phyloP scores from a whole-genome alignment of 2,797 vertebrate species.

The Rhinichthys osculus region DNA sequence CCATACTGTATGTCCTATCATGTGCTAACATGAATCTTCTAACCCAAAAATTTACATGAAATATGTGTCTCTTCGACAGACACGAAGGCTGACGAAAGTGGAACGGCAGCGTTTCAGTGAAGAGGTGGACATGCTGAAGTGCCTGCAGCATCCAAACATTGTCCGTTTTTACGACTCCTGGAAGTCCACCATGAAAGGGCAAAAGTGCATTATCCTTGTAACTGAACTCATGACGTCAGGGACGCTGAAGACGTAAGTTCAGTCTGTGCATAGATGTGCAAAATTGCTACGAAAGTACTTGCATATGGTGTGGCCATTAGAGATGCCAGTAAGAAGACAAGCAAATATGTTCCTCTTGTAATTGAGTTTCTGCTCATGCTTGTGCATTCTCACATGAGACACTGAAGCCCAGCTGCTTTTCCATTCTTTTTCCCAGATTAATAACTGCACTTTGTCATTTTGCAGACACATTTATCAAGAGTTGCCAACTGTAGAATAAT shows the following conservation, averaged over 20 bases:
- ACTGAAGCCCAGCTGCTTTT: neutral
- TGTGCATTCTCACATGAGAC: conserved; percentile 8
- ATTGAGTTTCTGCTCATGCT: neutral
- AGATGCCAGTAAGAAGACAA: neutral
- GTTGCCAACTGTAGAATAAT: neutral
- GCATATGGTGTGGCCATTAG: conserved; percentile 26
- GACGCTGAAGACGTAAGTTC: conserved; percentile 93
- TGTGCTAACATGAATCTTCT: conserved; percentile 3
- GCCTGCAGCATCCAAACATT: conserved; percentile 95
- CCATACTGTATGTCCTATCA: neutral
- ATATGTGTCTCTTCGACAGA: conserved; percentile 68
- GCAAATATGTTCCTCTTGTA: conserved; percentile 6
- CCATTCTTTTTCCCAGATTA: neutral
- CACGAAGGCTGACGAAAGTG: conserved; percentile 80
- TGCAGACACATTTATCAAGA: conserved; percentile 12
- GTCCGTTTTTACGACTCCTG: conserved; percentile 96
- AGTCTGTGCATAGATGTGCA: neutral
- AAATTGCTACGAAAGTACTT: conserved; percentile 14
- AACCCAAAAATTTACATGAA: conserved; percentile 10
- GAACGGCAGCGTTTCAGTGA: conserved; percentile 93
- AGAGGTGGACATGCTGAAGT: conserved; percentile 97
- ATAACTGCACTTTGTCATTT: neutral
- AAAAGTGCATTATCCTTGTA: conserved; percentile 91
- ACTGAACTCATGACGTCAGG: conserved; percentile 97
- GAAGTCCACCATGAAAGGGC: conserved; percentile 86